Evolutionary conservation across 2,113 vertebrate species (phyloP), one percentile per base, ranked within the genome.

Genomic region (Pseudorectes ferrugineus): DNA sequence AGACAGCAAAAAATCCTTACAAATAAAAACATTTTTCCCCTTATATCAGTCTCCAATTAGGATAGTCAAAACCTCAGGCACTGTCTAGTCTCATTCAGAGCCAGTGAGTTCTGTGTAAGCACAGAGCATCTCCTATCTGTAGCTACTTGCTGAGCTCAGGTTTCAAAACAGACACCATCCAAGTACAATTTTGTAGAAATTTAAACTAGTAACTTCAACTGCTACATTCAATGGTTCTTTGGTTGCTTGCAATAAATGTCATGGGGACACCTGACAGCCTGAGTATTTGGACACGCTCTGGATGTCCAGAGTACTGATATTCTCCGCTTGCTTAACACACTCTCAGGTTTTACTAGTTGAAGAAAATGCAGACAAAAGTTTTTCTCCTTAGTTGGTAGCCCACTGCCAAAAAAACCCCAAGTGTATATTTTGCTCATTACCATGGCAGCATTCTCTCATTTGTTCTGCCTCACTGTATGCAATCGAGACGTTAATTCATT

Each of bases 401-500:
- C n/a, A 59, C 38, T 65, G 68, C 58, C 84, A 62, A 62, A 94
- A 92, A 89, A 95, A 14, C 22, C 57, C 23, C 15, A 88, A 89
- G 46, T 62, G 42, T 63, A 6, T 83, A 74, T 82, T 91, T 86
- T 72, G 49, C 38, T 90, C 46, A 91, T 95, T 93, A 54, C 89
- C 65, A 78, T 71, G 52, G 86, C 20, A 91, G 80, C 83, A 77
- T 62, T 71, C 68, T 62, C 76, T 85, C 51, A 71, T 80, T 88
- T 89, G 55, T 88, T 95, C 84, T 88, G 74, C 43, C 87, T 59
- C 72, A 35, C n/a, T 45, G 22, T 74, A 80, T 73, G 70, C 52
- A 71, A 21, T 13, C 7, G 9, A 80, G 74, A 95, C 59, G 8
- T 92, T 93, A 85, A 93, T 93, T 91, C 94, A 85, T 76, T 89